Percentiles rank a stretch among this genome's conserved stretches.
Evolutionary conservation across 2,797 vertebrate species (phyloP).

Genomic region (Megaceryle alcyon): DNA sequence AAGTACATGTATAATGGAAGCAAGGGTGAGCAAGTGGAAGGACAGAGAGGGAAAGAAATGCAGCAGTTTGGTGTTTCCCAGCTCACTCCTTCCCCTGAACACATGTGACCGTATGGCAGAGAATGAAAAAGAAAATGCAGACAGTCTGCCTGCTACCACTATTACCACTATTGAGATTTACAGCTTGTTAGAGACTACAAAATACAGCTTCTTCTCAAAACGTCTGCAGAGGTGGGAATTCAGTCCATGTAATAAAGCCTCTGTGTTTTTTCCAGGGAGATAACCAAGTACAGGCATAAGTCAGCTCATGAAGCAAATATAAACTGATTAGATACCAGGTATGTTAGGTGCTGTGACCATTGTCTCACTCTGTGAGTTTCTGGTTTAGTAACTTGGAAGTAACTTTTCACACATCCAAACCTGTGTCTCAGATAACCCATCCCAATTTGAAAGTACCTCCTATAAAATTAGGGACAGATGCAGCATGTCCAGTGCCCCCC

Average conservation of each 20-base stretch:
- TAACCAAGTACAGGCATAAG: neutral
- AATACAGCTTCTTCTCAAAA: neutral
- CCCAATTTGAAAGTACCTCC: neutral
- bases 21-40: neutral
- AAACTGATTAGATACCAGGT: neutral
- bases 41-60: neutral
- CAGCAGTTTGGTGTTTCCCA: neutral
- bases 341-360: neutral
- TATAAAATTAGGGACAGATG: neutral
- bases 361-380: neutral
- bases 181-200: neutral
- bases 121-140: neutral
- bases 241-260: neutral
- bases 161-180: neutral
- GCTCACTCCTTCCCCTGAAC: neutral
- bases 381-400: neutral
- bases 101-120: neutral
- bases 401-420: neutral
- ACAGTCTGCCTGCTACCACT: neutral
- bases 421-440: neutral
- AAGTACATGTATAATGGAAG: neutral
- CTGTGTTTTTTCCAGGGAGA: neutral
- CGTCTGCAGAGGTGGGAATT: neutral
- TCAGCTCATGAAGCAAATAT: neutral
- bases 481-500: neutral